phyloP scores from a whole-genome alignment of 2,888 invertebrate species.

The Romanomermis culicivorax region DNA sequence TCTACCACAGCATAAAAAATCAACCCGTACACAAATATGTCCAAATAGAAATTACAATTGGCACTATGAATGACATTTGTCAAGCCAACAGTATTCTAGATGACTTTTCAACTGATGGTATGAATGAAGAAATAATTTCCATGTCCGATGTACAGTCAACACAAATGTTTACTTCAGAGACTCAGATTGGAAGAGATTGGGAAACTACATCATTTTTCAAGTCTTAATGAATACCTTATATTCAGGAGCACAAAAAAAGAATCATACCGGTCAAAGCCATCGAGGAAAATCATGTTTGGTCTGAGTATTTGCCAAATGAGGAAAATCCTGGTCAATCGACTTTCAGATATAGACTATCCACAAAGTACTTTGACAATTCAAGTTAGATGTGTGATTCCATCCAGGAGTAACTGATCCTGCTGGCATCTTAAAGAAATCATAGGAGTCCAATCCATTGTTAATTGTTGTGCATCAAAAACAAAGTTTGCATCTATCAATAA shows the following conservation, averaged over 20 bases:
- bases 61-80: neutral
- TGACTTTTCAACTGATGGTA: neutral
- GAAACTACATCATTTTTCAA: neutral
- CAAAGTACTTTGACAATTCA: neutral
- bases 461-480: too few species aligned
- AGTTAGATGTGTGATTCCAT: neutral
- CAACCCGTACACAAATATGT: neutral
- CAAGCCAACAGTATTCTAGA: neutral
- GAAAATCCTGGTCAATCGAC: slow-evolving; percentile 2
- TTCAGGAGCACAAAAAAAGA: neutral
- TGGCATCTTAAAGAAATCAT: neutral
- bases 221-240: neutral
- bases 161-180: neutral
- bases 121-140: neutral
- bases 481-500: neutral
- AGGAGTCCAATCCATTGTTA: neutral
- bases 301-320: neutral
- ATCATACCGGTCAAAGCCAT: neutral
- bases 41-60: neutral
- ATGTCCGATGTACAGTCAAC: neutral
- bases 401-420: too few species aligned
- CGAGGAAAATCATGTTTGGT: neutral
- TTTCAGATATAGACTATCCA: neutral
- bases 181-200: neutral
- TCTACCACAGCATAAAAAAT: neutral